A percentile compares a stretch with the other conserved stretches of the same genome.
Conservation (phyloP, 2,888 invertebrate species). For the Eulithis testata region DNA sequence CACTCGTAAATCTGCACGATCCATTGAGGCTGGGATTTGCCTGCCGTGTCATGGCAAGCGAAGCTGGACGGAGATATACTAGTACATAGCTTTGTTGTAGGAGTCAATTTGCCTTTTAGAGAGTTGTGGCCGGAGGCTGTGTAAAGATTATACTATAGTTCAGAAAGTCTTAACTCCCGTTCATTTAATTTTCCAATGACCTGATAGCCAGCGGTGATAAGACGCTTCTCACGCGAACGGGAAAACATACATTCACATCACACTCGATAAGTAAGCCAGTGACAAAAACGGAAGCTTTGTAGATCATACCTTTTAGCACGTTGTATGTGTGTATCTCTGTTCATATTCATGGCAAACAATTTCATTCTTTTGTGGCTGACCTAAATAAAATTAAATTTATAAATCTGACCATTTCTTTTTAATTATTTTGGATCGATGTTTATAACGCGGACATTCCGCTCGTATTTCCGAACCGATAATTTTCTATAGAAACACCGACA, state of each 20-base stretch:
- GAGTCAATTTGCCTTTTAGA: constrained; percentile 26
- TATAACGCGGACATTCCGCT: constrained; percentile 2
- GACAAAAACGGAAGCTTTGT: constrained; percentile 12
- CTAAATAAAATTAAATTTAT: not conserved
- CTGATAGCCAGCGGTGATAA: constrained; percentile 19
- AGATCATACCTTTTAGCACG: constrained; percentile 7
- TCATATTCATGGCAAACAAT: not conserved
- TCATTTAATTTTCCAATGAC: constrained; percentile 23
- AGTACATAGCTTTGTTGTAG: constrained; percentile 25
- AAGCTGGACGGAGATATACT: constrained; percentile 25
- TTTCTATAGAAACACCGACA: constrained; percentile 22
- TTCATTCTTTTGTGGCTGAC: not conserved
- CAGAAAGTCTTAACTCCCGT: constrained; percentile 6
- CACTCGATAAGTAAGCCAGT: constrained; percentile 16
- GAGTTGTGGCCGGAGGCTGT: constrained; percentile 17
- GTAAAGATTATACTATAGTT: constrained; percentile 8
- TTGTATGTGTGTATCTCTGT: not conserved
- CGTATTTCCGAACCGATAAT: constrained; percentile 1
- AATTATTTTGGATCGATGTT: not conserved
- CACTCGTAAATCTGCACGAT: constrained; percentile 59
- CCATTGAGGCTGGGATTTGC: constrained; percentile 56
- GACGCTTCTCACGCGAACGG: constrained; percentile 17
- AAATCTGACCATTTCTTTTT: not conserved
- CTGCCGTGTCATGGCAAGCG: constrained; percentile 52
- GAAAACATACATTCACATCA: constrained; percentile 18